phyloP scores from a whole-genome alignment of 1,140 invertebrate species.

The Phortica variegata region DNA sequence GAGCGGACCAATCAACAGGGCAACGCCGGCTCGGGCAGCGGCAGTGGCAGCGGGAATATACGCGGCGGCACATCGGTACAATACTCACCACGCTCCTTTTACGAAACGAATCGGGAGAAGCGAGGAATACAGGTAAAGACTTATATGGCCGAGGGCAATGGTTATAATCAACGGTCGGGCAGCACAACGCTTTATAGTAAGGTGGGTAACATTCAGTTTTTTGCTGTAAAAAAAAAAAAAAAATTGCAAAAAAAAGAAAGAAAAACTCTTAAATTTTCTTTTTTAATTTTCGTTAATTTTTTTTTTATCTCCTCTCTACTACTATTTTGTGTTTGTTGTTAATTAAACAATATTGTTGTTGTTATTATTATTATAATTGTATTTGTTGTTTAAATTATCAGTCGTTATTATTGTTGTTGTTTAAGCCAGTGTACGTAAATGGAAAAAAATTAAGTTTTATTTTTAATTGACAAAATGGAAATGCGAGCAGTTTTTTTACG shows the following conservation, averaged over 20 bases:
- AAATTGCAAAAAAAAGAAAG: conserved; percentile 27
- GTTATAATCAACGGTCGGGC: conserved; percentile 66
- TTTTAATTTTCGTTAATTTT: conserved; percentile 6
- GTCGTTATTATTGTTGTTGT: no score
- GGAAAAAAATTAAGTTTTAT: no score
- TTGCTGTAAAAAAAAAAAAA: conserved; percentile 25
- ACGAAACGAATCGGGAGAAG: conserved; percentile 58
- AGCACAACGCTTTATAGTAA: conserved; percentile 91
- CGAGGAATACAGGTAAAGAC: conserved; percentile 86
- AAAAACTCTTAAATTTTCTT: no score
- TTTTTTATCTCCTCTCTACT: conserved; percentile 2
- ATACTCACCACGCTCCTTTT: conserved; percentile 58
- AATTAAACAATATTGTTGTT: no score
- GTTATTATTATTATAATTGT: no score
- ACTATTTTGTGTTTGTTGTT: neutral
- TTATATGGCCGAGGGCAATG: conserved; percentile 94
- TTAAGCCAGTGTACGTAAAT: no score
- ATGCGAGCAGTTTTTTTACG: no score
- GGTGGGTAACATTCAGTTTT: conserved; percentile 68
- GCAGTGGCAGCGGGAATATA: conserved; percentile 29
- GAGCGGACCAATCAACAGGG: conserved; percentile 49
- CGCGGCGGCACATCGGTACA: conserved; percentile 53
- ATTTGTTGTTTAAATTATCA: no score
- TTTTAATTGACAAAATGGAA: no score
- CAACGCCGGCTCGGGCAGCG: conserved; percentile 22